Conservation (phyloP, 2,797 vertebrate genomes). For the Ctenochaetus hawaiiensis region DNA sequence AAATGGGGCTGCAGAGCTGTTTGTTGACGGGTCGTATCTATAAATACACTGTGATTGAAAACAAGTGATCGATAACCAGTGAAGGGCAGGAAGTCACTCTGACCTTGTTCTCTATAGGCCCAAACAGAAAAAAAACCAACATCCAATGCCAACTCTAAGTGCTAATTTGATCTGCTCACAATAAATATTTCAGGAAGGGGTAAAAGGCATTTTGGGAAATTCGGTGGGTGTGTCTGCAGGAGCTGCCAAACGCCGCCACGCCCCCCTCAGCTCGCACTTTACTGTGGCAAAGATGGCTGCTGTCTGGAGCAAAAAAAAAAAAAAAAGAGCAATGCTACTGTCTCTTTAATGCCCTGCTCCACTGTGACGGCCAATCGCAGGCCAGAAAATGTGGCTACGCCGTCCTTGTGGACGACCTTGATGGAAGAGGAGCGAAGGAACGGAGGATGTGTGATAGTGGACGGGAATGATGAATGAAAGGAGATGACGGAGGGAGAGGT, state of each 20-base stretch:
- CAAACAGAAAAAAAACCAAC: background rate
- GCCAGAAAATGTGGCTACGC: constrained; percentile 42
- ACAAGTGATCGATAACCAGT: constrained; percentile 55
- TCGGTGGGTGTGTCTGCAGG: constrained; percentile 18
- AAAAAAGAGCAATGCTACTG: constrained; percentile 35
- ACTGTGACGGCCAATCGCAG: constrained; percentile 69
- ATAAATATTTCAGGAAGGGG: constrained; percentile 51
- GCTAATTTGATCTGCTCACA: background rate
- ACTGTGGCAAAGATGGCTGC: constrained; percentile 59
- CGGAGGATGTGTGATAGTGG: constrained; percentile 32
- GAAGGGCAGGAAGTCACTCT: constrained; percentile 34
- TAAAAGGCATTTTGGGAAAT: constrained; percentile 35
- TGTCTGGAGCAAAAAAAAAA: background rate
- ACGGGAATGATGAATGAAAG: constrained; percentile 44
- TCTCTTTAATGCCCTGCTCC: constrained; percentile 76
- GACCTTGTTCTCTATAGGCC: constrained; percentile 38
- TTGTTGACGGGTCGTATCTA: constrained; percentile 28
- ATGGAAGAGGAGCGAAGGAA: constrained; percentile 45
- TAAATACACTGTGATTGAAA: constrained; percentile 44
- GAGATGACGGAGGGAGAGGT: constrained; percentile 1
- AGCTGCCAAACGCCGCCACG: constrained; percentile 27
- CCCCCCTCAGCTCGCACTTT: constrained; percentile 36
- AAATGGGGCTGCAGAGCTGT: background rate
- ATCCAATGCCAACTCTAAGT: background rate
- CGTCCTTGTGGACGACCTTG: constrained; percentile 83